Evolutionary conservation across 2,888 invertebrate genomes (phyloP).

Genomic region (Chrysodeixis includens): DNA sequence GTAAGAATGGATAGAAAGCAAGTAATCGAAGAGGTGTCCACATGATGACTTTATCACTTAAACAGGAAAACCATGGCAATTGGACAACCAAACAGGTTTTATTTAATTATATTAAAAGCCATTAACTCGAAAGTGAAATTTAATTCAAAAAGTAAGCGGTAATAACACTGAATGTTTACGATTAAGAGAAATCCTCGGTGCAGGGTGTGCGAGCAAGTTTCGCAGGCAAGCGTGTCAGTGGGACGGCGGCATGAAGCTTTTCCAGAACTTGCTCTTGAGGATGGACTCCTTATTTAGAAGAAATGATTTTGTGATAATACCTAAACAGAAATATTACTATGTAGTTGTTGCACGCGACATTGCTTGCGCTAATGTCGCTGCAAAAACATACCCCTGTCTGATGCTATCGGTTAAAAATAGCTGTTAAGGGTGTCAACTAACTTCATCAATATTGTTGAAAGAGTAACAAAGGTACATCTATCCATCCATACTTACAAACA

Average conservation of each 20-base stretch:
- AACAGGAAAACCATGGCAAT: not conserved
- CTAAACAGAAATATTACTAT: no score
- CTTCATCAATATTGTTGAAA: no score
- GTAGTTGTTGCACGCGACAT: no score
- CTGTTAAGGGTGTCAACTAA: no score
- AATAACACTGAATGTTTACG: slow-evolving; percentile 31
- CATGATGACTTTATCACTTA: not conserved
- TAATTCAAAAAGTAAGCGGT: slow-evolving; percentile 8
- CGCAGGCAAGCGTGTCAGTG: slow-evolving; percentile 20
- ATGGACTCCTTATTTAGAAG: not conserved
- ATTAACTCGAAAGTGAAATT: slow-evolving; percentile 34
- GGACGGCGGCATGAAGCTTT: not conserved
- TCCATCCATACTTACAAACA: no score
- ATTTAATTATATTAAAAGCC: slow-evolving; percentile 22
- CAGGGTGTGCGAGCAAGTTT: slow-evolving; percentile 35
- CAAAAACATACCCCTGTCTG: no score
- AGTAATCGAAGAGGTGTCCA: no score
- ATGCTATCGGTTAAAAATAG: no score
- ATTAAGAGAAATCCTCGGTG: slow-evolving; percentile 37
- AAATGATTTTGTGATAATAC: no score
- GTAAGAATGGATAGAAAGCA: no score
- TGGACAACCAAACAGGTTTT: not conserved
- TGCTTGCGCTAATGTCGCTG: no score
- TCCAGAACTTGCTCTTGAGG: not conserved
- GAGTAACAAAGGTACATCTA: no score